Evolutionary conservation across 2,113 vertebrate species (phyloP), one percentile per base, ranked within the genome.

Genomic region (Pterophyllum scalare): DNA sequence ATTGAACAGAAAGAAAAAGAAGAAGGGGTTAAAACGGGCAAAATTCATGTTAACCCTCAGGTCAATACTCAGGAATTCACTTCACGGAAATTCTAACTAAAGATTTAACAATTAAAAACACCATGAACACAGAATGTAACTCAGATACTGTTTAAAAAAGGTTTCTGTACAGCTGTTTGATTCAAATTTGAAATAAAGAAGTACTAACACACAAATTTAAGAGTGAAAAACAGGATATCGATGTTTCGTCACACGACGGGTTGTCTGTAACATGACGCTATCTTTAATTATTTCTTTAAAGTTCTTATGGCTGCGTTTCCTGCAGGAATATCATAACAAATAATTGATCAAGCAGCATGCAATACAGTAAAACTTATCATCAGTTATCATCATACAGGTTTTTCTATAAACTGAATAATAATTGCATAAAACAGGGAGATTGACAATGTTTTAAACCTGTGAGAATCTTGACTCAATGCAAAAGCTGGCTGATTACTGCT

Each of bases 1-100:
- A 96, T 94, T 91, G 94, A 96, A 96, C 91, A 96, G 91, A 96
- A 95, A 96, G 93, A 94, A 94, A 93, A 87, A 94, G 87, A 91
- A 92, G 59, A 74, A 85, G 81, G 86, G 81, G 79, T 95, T 94
- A 95, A 93, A 46, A 54, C 65, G 85, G 59, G 81, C 81, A 93
- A 54, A 72, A 33, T 84, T 85, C 80, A 91, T 10, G 35, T 79
- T 84, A 67, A 89, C 65, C 75, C 62, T 83, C 31, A 58, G 52
- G 17, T 77, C 61, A 46, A 61, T 52, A 75, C 28, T 72, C 28
- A 79, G 35, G 40, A 74, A 24, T 65, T 76, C 31, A 84, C 15
- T 79, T 81, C 43, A 54, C 67, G 88, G 60, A 81, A 59, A 20
- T 22, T 49, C 52, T 6, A 59, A 79, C 24, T 28, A 52, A 33